Conservation (phyloP, 2,113 vertebrate genomes). For the Edolisoma coerulescens region DNA sequence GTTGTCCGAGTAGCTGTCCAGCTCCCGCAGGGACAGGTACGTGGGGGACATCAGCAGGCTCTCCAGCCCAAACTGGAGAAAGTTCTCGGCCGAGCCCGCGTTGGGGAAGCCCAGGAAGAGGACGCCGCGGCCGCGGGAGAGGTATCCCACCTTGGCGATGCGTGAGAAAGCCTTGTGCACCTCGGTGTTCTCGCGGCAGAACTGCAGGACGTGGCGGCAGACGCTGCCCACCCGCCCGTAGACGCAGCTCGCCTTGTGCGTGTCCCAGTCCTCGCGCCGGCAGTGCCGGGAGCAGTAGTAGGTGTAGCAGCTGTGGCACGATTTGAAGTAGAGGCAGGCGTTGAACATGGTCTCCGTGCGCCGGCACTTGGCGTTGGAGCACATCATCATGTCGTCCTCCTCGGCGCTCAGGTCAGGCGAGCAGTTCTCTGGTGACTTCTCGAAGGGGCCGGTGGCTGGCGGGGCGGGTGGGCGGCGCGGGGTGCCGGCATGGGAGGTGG, state of each 20-base stretch:
- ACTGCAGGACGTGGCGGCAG: constrained; percentile 89
- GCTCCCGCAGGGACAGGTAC: constrained; percentile 91
- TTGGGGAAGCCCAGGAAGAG: constrained; percentile 95
- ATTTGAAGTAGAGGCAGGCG: constrained; percentile 95
- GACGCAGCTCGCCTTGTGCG: constrained; percentile 89
- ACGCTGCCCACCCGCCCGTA: constrained; percentile 89
- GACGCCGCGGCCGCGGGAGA: constrained; percentile 89
- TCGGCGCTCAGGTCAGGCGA: constrained; percentile 88
- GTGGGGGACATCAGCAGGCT: constrained; percentile 92
- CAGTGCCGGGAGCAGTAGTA: constrained; percentile 96
- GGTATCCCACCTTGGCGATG: constrained; percentile 90
- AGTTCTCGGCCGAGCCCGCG: constrained; percentile 87
- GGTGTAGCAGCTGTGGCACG: constrained; percentile 96
- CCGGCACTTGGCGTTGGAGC: constrained; percentile 90
- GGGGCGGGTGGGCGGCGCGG: constrained; percentile 24
- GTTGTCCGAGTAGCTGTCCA: constrained; percentile 90
- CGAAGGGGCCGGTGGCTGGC: background rate
- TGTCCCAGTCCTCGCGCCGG: constrained; percentile 92
- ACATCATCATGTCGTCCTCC: constrained; percentile 92
- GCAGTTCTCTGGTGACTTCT: constrained; percentile 73
- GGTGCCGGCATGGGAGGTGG: constrained; percentile 73
- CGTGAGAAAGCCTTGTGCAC: constrained; percentile 95
- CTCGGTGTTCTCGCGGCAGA: constrained; percentile 87
- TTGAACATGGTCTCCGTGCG: constrained; percentile 90
- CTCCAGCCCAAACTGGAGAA: constrained; percentile 90